Evolutionary conservation across 1,140 invertebrate species (phyloP).

Genomic region (Pseudomyrmex dendroicus): DNA sequence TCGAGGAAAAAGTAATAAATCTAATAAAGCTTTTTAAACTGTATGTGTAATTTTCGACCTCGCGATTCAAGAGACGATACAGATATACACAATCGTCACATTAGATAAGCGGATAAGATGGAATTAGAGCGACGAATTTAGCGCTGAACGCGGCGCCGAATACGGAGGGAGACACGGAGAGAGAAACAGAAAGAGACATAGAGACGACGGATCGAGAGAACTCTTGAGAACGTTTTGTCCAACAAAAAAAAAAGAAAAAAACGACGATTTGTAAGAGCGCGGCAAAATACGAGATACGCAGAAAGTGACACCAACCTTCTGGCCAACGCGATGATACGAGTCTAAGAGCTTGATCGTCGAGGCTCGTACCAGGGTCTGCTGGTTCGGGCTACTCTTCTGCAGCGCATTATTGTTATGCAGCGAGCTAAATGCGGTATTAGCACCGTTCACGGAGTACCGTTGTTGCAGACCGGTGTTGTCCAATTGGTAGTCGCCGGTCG

Average conservation of each 20-base stretch:
- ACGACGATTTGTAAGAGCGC: neutral
- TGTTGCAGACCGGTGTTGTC: conserved; percentile 76
- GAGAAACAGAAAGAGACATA: too few species aligned
- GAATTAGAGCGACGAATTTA: conserved; percentile 4
- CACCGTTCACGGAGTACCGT: conserved; percentile 83
- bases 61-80: too few species aligned
- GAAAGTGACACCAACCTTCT: conserved; percentile 85
- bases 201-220: too few species aligned
- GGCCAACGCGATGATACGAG: conserved; percentile 89
- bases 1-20: neutral
- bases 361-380: conserved; percentile 88
- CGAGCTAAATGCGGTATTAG: conserved; percentile 82
- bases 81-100: too few species aligned
- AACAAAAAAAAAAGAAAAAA: neutral
- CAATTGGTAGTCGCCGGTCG: conserved; percentile 82
- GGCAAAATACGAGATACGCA: conserved; percentile 9
- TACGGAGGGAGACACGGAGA: neutral
- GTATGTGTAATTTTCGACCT: too few species aligned
- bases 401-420: conserved; percentile 84
- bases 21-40: too few species aligned
- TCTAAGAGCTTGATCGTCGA: conserved; percentile 91
- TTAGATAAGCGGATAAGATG: neutral
- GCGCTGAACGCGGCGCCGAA: neutral
- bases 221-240: neutral
- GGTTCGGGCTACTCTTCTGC: conserved; percentile 85